Conservation (phyloP, 2,113 vertebrate genomes). For the Procavia capensis region DNA sequence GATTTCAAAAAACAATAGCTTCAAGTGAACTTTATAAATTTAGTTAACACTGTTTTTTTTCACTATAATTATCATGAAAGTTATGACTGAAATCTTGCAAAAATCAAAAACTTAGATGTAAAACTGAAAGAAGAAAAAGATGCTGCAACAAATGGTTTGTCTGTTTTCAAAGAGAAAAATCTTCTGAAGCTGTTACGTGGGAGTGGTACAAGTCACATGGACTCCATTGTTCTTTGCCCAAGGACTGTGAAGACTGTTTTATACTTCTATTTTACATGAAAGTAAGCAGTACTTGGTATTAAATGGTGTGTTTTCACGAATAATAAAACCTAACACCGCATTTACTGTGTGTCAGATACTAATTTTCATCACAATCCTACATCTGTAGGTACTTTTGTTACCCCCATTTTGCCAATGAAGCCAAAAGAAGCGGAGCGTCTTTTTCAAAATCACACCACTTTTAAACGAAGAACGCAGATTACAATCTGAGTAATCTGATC, state of each 20-base stretch:
- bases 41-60: conserved; percentile 49
- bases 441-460: background rate
- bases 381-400: background rate
- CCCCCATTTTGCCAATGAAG: background rate
- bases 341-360: background rate
- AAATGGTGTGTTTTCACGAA: background rate
- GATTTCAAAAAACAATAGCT: conserved; percentile 71
- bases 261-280: background rate
- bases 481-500: background rate
- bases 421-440: background rate
- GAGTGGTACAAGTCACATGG: background rate
- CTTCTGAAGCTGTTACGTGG: background rate
- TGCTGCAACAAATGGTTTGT: background rate
- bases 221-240: background rate
- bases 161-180: conserved; percentile 44
- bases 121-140: background rate
- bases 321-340: background rate
- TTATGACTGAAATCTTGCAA: conserved; percentile 44
- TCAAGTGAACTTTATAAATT: conserved; percentile 61
- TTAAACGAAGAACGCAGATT: background rate
- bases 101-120: conserved; percentile 22
- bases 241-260: background rate
- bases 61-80: conserved; percentile 47
- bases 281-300: background rate
- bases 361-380: background rate